Conservation (phyloP, 2,888 invertebrate species). For the Dendrolimus pini region DNA sequence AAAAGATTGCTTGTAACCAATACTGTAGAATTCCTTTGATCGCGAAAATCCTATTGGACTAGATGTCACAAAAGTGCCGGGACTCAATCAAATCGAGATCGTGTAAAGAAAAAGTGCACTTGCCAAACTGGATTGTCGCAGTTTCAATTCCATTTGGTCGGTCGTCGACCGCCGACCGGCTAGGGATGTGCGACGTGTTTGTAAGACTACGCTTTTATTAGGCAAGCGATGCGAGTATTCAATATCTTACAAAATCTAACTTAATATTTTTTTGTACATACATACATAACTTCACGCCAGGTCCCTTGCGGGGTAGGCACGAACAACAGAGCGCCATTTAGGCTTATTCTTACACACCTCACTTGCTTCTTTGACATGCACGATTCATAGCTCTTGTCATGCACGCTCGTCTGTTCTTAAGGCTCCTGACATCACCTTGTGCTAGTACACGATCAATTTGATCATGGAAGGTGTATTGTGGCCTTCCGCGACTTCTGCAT, state of each 20-base stretch:
- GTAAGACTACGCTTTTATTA: constrained; percentile 11
- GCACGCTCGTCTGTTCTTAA: too few species aligned
- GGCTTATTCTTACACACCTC: too few species aligned
- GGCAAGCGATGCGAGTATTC: constrained; percentile 18
- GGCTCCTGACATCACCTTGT: too few species aligned
- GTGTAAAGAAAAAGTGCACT: constrained; percentile 48
- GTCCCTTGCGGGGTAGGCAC: too few species aligned
- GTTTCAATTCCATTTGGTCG: constrained; percentile 66
- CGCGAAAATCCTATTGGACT: constrained; percentile 21
- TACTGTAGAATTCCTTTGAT: constrained; percentile 22
- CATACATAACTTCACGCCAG: too few species aligned
- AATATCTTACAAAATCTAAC: neutral
- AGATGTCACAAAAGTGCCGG: constrained; percentile 31
- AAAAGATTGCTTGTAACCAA: constrained; percentile 1
- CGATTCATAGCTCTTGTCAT: too few species aligned
- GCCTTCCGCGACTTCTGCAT: too few species aligned
- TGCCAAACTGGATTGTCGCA: constrained; percentile 57
- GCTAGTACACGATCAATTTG: too few species aligned
- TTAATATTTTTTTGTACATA: constrained; percentile 14
- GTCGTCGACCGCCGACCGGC: constrained; percentile 23
- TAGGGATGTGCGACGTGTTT: constrained; percentile 19
- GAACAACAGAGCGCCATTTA: too few species aligned
- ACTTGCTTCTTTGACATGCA: too few species aligned
- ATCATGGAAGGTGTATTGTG: too few species aligned
- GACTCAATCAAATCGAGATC: constrained; percentile 60